Conservation (phyloP, 2,888 invertebrate genomes). For the Cheilosia soror region DNA sequence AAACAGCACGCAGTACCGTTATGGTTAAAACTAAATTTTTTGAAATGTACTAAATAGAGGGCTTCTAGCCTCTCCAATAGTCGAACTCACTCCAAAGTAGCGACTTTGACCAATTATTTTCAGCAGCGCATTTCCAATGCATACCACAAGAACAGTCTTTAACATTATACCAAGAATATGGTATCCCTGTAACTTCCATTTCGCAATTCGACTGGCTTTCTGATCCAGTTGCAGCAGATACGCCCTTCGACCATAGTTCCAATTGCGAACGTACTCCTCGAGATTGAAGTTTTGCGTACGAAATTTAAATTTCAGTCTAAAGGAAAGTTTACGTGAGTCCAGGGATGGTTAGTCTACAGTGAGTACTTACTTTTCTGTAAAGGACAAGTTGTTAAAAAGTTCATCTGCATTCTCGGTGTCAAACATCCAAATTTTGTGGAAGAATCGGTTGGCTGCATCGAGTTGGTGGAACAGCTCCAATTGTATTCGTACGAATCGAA, state of each 20-base stretch:
- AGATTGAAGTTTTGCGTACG: slow-evolving; percentile 64
- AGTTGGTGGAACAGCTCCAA: slow-evolving; percentile 53
- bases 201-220: slow-evolving; percentile 58
- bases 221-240: slow-evolving; percentile 47
- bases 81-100: slow-evolving; percentile 14
- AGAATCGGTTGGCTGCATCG: slow-evolving; percentile 42
- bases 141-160: slow-evolving; percentile 51
- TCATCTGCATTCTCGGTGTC: slow-evolving; percentile 66
- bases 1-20: neutral
- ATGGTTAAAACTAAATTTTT: slow-evolving; percentile 39
- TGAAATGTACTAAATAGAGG: slow-evolving; percentile 59
- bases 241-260: slow-evolving; percentile 61
- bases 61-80: slow-evolving; percentile 6
- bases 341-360: neutral
- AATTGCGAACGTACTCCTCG: slow-evolving; percentile 66
- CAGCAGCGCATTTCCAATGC: slow-evolving; percentile 38
- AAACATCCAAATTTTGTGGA: slow-evolving; percentile 63
- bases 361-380: slow-evolving; percentile 65
- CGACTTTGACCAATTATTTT: slow-evolving; percentile 22
- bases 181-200: slow-evolving; percentile 60
- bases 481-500: slow-evolving; percentile 51
- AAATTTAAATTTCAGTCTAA: slow-evolving; percentile 63
- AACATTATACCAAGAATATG: slow-evolving; percentile 53
- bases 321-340: neutral
- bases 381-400: slow-evolving; percentile 51